Evolutionary conservation across 2,797 vertebrate genomes (phyloP).

Genomic region (Scolopax bukidnonensis): DNA sequence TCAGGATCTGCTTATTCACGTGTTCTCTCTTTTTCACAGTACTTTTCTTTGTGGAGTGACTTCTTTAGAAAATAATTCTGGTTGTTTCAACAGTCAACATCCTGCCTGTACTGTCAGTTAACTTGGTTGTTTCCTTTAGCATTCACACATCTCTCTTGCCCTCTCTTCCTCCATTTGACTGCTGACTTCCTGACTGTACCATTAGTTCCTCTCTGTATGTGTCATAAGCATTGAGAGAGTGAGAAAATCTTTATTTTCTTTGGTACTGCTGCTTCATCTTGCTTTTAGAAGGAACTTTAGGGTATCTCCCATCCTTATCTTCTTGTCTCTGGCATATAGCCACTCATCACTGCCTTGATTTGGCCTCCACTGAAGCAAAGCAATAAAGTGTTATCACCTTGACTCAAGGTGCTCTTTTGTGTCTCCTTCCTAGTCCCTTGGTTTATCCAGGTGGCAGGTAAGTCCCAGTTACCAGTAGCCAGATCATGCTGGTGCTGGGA

Average conservation of each 20-base stretch:
- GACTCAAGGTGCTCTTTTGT: not conserved
- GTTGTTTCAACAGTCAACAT: not conserved
- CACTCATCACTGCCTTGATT: not conserved
- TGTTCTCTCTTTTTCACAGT: not conserved
- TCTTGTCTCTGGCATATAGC: not conserved
- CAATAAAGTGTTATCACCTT: not conserved
- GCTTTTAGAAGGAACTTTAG: not conserved
- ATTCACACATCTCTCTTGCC: not conserved
- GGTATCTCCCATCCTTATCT: not conserved
- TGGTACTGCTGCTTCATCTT: not conserved
- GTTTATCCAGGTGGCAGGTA: not conserved
- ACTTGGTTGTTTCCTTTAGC: not conserved
- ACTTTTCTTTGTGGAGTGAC: not conserved
- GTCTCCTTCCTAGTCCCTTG: not conserved
- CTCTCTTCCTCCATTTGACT: slow-evolving; percentile 24
- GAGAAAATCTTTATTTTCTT: not conserved
- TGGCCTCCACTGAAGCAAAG: not conserved
- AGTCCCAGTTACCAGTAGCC: not conserved
- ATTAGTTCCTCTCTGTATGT: not conserved
- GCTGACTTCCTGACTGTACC: not conserved
- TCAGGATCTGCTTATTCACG: not conserved
- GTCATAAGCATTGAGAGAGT: not conserved
- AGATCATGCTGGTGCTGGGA: not conserved
- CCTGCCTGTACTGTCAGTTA: not conserved
- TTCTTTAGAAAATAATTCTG: not conserved